Evolutionary conservation across 2,113 vertebrate species (phyloP), one percentile per base, ranked within the genome.

Genomic region (Otocyon megalotis): DNA sequence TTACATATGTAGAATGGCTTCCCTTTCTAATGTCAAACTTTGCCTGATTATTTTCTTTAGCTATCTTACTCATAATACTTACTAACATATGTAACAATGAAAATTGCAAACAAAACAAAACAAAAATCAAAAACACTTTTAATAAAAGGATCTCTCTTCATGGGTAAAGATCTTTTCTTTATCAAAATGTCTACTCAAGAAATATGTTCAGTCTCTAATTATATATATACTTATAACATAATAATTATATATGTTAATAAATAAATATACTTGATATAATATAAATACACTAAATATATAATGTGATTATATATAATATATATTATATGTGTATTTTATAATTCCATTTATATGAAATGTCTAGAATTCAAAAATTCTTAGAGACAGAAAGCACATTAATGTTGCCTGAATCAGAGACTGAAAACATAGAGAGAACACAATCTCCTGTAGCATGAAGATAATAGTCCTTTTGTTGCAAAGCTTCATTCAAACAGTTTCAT

Each of bases 31-130:
- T 3, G 26, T 24, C 84, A 88, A 83, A 69, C 26, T 0, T 13
- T 94, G 28, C 28, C 50, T 74, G 53, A 80, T 90, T 60, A 71
- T 37, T 53, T 90, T 92, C 16, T 88, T 90, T 80, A 82, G 24
- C 15, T 58, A 48, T n/a, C 87, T 79, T 58, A 32, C 32, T 9
- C 7, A 22, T 71, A 8, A 54, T 60, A 48, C 14, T 74, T 54
- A 48, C 19, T 74, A 93, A 95, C n/a, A 74, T 74, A 85, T 35
- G 19, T 56, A 86, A 77, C 30, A 88, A 67, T 4, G 62, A 69
- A 77, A 81, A 71, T 13, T 56, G 2, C 53, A 74, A 76, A 62
- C 4, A n/a, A 60, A 81, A 62, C 4, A 71, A 56, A 26, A 2
- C 50, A n/a, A 62, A 77, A 76, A 28, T 26, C 13, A 37, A 76